phyloP scores from a whole-genome alignment of 1,140 invertebrate species.

The Charaxes varanes region DNA sequence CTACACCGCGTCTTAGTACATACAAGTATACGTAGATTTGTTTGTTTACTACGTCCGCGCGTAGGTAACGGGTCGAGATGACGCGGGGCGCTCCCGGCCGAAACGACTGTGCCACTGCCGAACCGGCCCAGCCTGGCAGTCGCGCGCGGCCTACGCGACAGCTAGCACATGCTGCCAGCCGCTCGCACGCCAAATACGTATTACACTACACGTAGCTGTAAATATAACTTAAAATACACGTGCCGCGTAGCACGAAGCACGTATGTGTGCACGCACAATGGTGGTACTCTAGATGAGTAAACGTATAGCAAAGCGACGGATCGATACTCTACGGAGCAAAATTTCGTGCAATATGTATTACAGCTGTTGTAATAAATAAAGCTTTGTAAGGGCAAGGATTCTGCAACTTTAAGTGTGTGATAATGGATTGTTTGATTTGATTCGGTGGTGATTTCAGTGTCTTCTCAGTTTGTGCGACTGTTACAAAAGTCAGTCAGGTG shows the following conservation, averaged over 20 bases:
- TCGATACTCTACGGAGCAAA: slow-evolving; percentile 24
- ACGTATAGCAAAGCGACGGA: slow-evolving; percentile 10
- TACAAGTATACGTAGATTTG: slow-evolving; percentile 36
- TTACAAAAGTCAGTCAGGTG: slow-evolving; percentile 12
- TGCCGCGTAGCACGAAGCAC: slow-evolving; percentile 4
- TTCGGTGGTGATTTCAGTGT: too few species aligned
- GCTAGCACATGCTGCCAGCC: slow-evolving; percentile 29
- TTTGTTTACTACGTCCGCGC: slow-evolving; percentile 65
- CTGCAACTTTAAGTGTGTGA: slow-evolving; percentile 38
- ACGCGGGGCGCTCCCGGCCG: slow-evolving; percentile 33
- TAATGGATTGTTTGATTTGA: slow-evolving; percentile 58
- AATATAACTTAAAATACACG: slow-evolving; percentile 16
- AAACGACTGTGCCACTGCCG: slow-evolving; percentile 12
- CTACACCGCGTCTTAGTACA: slow-evolving; percentile 15
- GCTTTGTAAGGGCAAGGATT: slow-evolving; percentile 27
- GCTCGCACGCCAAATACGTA: slow-evolving; percentile 28
- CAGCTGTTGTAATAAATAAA: slow-evolving; percentile 32
- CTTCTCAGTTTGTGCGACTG: too few species aligned
- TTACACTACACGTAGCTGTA: too few species aligned
- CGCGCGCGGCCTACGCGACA: slow-evolving; percentile 49
- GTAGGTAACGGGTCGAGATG: slow-evolving; percentile 54
- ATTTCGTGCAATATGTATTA: slow-evolving; percentile 39
- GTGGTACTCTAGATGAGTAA: slow-evolving; percentile 7
- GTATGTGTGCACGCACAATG: background rate
- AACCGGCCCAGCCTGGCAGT: slow-evolving; percentile 42